These are phyloP conservation scores for Epistrophe grossulariae DNA, from an alignment of 2,888 invertebrate species.

Conservation along the genomic window DNA sequence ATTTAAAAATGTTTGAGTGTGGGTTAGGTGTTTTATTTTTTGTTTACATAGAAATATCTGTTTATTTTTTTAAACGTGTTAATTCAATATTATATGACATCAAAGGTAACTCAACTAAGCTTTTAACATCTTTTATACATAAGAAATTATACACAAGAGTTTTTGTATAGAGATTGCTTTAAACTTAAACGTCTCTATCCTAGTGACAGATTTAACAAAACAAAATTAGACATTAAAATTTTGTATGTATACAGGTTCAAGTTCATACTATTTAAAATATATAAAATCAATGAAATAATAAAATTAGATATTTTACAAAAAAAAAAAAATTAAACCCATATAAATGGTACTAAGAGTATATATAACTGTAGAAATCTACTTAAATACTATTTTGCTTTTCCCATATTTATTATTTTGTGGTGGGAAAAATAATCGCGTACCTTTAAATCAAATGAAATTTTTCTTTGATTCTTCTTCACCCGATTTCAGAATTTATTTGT, in stretches of 20 bases:
- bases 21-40: background rate
- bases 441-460: constrained; percentile 73
- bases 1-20: constrained; percentile 35
- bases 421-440: constrained; percentile 22
- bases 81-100: constrained; percentile 40
- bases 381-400: background rate
- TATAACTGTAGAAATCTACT: constrained; percentile 53
- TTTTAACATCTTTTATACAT: constrained; percentile 43
- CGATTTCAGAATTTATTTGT: constrained; percentile 81
- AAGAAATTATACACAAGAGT: constrained; percentile 60
- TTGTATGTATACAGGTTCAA: background rate
- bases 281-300: background rate
- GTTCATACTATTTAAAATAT: constrained; percentile 1
- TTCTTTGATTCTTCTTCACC: constrained; percentile 72
- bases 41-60: constrained; percentile 26
- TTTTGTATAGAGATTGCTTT: constrained; percentile 28
- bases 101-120: constrained; percentile 43
- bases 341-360: constrained; percentile 41
- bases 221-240: background rate
- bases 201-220: constrained; percentile 57
- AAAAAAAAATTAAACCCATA: constrained; percentile 21
- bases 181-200: constrained; percentile 42
- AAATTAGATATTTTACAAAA: constrained; percentile 13
- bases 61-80: constrained; percentile 16
- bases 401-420: background rate